Base-by-base conservation (phyloP, 30 jellyfish, hydroid and myxozoan species). In the Nemopilema nomurai region DNA sequence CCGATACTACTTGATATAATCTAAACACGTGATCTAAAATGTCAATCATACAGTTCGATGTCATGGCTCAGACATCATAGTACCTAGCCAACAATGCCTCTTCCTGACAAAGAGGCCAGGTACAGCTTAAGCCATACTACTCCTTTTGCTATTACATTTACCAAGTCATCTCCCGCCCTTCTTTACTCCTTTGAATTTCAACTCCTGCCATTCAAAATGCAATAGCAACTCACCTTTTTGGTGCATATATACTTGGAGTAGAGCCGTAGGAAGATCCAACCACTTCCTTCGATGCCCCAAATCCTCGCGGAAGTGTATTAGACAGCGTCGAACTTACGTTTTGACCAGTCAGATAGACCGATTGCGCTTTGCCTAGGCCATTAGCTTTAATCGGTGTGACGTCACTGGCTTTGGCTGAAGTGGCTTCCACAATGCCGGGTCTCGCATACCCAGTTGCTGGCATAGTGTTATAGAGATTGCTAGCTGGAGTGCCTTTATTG, bases 331-430 rank as follows among this genome's bases (percentile, higher is more conserved):
- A 62, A 57, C 87, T 66, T 30, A 66, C 33, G 25, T 64, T 77
- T 49, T 77, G 87, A 25, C 87, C 87, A 21, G 87, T 53, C 68
- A 77, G 65, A 28, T 62, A 77, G 23, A 28, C 79, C 4, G 87
- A 66, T 30, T 77, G 78, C 28, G 24, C 76, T 62, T 50, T 62
- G 41, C 62, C 16, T 19, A 63, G n/a, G n/a, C n/a, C n/a, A n/a
- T n/a, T n/a, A n/a, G n/a, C n/a, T n/a, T n/a, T n/a, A n/a, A n/a
- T n/a, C n/a, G n/a, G n/a, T n/a, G n/a, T n/a, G n/a, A n/a, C 0
- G 8, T 77, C 76, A 57, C 18, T 31, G 68, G 9, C 74, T 62
- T 57, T 77, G 67, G 18, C 51, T 23, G 63, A 49, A 20, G 33
- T 23, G 33, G 20, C 32, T 6, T 77, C 13, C 9, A 41, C 57